Conservation (phyloP, 2,113 vertebrate genomes). For the Onychostruthus taczanowskii region DNA sequence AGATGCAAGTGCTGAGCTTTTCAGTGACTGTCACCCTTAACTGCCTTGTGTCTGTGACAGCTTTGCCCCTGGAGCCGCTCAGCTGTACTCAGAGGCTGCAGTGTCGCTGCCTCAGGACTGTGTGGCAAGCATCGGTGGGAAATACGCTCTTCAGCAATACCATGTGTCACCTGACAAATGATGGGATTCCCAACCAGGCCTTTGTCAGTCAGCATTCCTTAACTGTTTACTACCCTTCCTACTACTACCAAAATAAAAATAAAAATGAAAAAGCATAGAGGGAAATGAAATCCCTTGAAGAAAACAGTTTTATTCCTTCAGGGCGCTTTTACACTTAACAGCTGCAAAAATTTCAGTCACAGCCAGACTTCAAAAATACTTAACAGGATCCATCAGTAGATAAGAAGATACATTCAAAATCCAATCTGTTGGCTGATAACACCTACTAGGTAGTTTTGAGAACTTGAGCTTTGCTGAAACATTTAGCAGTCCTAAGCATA, state of each 20-base stretch:
- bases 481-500: background rate
- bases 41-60: background rate
- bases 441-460: background rate
- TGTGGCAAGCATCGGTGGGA: background rate
- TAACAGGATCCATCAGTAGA: background rate
- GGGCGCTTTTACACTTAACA: background rate
- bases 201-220: background rate
- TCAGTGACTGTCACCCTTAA: background rate
- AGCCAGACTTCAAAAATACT: background rate
- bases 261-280: background rate
- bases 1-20: background rate
- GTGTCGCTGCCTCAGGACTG: accelerated
- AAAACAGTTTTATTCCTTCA: background rate
- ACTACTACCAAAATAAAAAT: background rate
- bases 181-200: background rate
- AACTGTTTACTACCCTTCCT: background rate
- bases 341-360: background rate
- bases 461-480: background rate
- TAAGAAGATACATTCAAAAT: background rate
- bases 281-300: background rate
- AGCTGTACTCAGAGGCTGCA: background rate
- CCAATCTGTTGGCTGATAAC: background rate
- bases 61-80: background rate
- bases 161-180: accelerated
- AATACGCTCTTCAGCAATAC: background rate